Percentiles rank a stretch among this genome's conserved stretches.
Conservation (phyloP, 2,113 vertebrate genomes). For the Rafetus swinhoei region DNA sequence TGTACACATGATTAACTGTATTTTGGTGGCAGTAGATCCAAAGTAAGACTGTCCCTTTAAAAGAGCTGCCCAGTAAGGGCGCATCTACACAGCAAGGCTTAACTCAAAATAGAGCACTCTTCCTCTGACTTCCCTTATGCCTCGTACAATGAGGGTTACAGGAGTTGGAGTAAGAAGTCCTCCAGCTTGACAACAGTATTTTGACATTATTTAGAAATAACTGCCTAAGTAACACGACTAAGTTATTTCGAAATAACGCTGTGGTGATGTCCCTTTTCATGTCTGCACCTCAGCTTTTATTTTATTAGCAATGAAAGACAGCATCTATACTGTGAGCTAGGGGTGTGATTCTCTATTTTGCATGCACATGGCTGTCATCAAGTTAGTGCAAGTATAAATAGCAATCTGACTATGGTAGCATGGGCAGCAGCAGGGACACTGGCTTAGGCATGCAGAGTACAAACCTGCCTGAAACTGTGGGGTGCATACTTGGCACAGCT, state of each 20-base stretch:
- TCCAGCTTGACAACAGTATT: too few relatives aligned
- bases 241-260: not conserved
- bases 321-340: not conserved
- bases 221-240: too few relatives aligned
- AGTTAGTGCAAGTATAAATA: not conserved
- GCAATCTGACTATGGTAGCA: not conserved
- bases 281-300: not conserved
- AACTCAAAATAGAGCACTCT: too few relatives aligned
- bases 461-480: not conserved
- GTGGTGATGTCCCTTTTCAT: not conserved
- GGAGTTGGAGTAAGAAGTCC: too few relatives aligned
- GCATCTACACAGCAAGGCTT: too few relatives aligned
- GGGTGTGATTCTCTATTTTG: not conserved
- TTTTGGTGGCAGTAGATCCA: not conserved
- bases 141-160: too few relatives aligned
- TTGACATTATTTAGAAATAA: too few relatives aligned
- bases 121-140: too few relatives aligned
- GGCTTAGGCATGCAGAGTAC: not conserved
- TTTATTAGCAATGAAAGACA: rapidly evolving
- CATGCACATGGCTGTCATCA: not conserved
- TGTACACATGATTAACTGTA: not conserved
- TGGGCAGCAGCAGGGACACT: not conserved
- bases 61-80: not conserved
- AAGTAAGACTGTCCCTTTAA: not conserved
- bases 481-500: not conserved